Conservation (phyloP, 2,797 vertebrate species). For the Myotis planiceps region DNA sequence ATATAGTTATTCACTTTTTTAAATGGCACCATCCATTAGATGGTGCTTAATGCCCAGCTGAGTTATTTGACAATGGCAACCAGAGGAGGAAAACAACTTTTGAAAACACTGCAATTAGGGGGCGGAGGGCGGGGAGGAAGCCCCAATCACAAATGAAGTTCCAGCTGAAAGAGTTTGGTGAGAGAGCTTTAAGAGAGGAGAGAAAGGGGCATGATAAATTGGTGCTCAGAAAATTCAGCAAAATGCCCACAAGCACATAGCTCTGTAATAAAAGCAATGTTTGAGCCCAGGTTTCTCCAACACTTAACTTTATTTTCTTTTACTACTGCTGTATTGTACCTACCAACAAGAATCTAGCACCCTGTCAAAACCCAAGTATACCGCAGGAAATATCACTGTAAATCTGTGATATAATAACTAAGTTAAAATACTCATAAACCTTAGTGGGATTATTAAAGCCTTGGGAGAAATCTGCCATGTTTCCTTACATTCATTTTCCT, state of each 20-base stretch:
- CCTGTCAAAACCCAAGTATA: background rate
- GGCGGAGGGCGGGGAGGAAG: too few species aligned
- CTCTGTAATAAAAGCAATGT: background rate
- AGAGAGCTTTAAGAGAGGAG: background rate
- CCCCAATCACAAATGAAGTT: background rate
- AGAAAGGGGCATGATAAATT: background rate
- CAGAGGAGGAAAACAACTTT: background rate
- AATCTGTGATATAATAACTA: background rate
- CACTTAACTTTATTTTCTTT: background rate
- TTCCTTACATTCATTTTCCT: slow-evolving; percentile 34
- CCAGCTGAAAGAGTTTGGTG: background rate
- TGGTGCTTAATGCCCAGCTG: background rate
- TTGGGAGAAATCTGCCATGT: background rate
- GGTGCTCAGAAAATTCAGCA: background rate
- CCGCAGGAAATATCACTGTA: background rate
- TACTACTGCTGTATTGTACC: background rate
- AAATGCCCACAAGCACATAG: background rate
- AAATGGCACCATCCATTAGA: background rate
- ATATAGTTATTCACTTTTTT: background rate
- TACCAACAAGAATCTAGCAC: background rate
- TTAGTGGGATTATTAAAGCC: background rate
- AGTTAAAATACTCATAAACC: background rate
- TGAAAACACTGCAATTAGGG: background rate
- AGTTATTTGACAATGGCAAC: background rate
- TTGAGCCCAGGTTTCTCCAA: background rate